Base-by-base conservation (phyloP, 64 coral and sea anemone genomes). In the Acropora yongei region DNA sequence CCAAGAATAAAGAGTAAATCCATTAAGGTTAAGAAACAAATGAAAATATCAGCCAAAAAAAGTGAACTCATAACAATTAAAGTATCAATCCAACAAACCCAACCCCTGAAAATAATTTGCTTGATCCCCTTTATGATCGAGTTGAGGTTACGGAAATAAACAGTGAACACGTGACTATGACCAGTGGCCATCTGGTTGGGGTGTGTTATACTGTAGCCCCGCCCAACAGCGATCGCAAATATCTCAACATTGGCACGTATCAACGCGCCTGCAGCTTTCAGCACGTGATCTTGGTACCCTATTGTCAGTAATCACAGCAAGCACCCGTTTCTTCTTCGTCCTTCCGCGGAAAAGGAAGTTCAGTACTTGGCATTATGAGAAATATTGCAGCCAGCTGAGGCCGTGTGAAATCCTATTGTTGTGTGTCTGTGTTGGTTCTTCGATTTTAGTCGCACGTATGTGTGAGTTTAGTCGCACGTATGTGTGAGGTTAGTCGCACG, bases 51-150 rank as follows among this genome's bases (percentile, higher is more conserved):
- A 5, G 51, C 18, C 30, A 78, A 88, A 5, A 4, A 71, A 20
- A 71, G 39, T 5, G 18, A 20, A 71, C 17, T 71, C 4, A 3
- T 14, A 71, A 71, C 68, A 71, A 20, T 71, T 39, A 6, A 71
- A 13, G 60, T 63, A 63, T 10, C 63, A 68, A 11, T 68, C 68
- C 0, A 20, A 69, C n/a, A 49, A 10, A 30, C 3, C 48, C n/a
- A 65, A 94, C 92, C 92, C 77, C 78, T 94, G 8, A 87, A 94
- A 45, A 72, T 72, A 42, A 83, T 84, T 44, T 85, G 84, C 41
- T 94, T 94, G 57, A 94, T 89, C 45, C 72, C 79, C 47, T 76
- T 83, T 19, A 86, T 67, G 68, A 94, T 71, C 1, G 92, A 94
- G 14, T 76, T 89, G 5, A 94, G 67, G 51, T 89, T 94, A 50